Conservation (phyloP, 2,797 vertebrate genomes). For the Pagetopsis macropterus region DNA sequence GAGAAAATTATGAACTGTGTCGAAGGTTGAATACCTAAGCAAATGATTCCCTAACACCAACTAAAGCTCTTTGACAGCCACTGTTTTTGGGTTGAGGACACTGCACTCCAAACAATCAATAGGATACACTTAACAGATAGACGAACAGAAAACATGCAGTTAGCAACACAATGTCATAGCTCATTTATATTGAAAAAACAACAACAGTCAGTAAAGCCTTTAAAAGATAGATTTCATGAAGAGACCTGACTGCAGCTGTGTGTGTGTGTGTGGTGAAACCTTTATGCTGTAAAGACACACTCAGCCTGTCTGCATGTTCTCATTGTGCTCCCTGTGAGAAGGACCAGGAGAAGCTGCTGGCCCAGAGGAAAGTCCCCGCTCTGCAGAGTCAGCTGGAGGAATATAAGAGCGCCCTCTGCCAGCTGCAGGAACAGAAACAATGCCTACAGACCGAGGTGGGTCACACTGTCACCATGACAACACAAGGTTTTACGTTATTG, state of each 20-base stretch:
- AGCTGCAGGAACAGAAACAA: constrained; percentile 89
- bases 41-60: too few species aligned
- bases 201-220: constrained; percentile 9
- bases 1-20: too few species aligned
- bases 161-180: background rate
- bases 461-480: constrained; percentile 59
- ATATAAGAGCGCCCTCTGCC: constrained; percentile 89
- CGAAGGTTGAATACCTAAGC: too few species aligned
- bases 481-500: background rate
- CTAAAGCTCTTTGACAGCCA: too few species aligned
- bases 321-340: constrained; percentile 42
- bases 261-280: background rate
- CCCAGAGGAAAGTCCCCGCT: constrained; percentile 86
- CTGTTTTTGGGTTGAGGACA: background rate
- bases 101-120: background rate
- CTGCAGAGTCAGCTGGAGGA: constrained; percentile 91
- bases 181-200: background rate
- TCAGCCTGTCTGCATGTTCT: constrained; percentile 4
- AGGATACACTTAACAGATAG: background rate
- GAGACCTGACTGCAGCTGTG: background rate
- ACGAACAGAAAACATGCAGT: background rate
- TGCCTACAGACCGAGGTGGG: constrained; percentile 91
- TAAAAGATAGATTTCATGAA: background rate
- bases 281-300: background rate
- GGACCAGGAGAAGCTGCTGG: constrained; percentile 89